These are phyloP conservation scores for Oreohelix idahoensis DNA, from an alignment of 1,140 invertebrate species.

Conservation along the genomic window DNA sequence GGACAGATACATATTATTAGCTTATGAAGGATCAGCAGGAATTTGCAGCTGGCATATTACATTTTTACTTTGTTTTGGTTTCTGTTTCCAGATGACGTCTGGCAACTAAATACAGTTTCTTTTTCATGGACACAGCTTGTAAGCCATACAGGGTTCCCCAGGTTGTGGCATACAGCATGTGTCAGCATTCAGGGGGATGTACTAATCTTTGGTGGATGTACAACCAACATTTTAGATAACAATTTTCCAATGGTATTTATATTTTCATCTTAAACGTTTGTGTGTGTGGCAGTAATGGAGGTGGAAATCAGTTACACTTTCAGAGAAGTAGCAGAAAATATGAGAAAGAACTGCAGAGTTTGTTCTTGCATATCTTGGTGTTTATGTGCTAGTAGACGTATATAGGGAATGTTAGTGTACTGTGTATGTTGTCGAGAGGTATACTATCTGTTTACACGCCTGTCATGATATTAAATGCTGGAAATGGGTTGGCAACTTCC, in stretches of 20 bases:
- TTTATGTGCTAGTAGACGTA: background rate
- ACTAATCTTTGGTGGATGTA: conserved; percentile 19
- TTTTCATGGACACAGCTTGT: conserved; percentile 5
- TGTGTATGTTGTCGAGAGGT: background rate
- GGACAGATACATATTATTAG: no score
- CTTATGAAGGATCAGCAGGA: no score
- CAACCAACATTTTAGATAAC: conserved; percentile 13
- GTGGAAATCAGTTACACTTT: no score
- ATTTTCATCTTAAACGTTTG: no score
- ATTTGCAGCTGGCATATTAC: background rate
- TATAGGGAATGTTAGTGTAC: background rate
- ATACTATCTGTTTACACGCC: background rate
- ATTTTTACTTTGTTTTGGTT: no score
- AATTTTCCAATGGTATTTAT: background rate
- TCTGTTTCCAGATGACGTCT: conserved; percentile 29
- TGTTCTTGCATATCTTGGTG: background rate
- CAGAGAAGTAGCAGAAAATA: no score
- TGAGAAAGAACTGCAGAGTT: background rate
- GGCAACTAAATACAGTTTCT: conserved; percentile 20
- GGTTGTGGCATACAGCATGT: conserved; percentile 30
- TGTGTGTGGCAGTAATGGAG: no score
- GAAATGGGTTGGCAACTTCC: background rate
- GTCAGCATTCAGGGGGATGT: conserved; percentile 21
- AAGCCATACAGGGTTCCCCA: background rate
- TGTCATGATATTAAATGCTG: background rate